phyloP scores from a whole-genome alignment of 2,888 invertebrate species.

The Cantharis nigra region DNA sequence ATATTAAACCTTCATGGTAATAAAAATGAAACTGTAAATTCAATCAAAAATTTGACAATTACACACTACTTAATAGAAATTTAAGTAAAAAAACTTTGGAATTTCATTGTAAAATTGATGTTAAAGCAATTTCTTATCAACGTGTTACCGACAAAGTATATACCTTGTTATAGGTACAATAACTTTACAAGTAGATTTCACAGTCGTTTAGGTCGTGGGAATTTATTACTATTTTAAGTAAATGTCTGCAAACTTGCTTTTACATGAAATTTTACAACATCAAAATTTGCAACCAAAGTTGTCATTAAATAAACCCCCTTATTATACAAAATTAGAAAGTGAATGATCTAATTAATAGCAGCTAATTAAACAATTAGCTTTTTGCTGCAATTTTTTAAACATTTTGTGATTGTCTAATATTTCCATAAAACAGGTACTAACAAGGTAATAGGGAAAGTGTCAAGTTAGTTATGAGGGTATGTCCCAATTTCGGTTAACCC shows the following conservation, averaged over 20 bases:
- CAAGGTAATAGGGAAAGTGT: neutral
- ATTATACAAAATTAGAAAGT: neutral
- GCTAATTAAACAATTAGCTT: neutral
- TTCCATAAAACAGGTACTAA: neutral
- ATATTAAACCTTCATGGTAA: neutral
- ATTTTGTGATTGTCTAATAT: neutral
- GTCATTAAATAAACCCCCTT: neutral
- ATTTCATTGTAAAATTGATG: neutral
- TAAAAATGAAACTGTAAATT: neutral
- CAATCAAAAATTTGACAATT: neutral
- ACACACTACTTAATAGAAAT: neutral
- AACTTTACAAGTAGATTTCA: neutral
- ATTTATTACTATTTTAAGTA: conserved; percentile 4
- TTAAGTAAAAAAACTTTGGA: neutral
- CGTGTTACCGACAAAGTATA: neutral
- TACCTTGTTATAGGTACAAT: conserved; percentile 3
- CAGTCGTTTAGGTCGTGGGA: conserved; percentile 3
- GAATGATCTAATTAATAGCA: neutral
- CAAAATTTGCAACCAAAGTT: neutral
- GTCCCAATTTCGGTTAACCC: neutral
- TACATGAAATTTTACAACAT: neutral
- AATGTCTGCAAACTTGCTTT: neutral
- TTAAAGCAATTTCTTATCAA: neutral
- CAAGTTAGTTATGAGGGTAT: neutral
- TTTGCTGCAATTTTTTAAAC: neutral